A percentile compares a stretch with the other conserved stretches of the same genome.
phyloP scores from a whole-genome alignment of 2,888 invertebrate genomes.

The Galeruca laticollis region DNA sequence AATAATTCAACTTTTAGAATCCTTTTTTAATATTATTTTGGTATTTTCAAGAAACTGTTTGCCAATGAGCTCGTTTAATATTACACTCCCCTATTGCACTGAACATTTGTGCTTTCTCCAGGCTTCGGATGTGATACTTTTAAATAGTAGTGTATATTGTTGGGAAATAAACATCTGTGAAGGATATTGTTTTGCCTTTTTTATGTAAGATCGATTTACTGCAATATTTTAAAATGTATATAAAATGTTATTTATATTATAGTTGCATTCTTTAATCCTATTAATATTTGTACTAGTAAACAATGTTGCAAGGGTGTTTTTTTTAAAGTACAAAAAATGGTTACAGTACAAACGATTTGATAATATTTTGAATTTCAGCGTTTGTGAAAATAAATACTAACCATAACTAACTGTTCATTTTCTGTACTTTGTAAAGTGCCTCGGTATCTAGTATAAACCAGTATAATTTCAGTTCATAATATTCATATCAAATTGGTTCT shows the following conservation, averaged over 20 bases:
- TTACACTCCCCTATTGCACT: conserved; percentile 16
- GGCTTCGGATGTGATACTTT: conserved; percentile 43
- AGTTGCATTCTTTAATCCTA: conserved; percentile 44
- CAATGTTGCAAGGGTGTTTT: background rate
- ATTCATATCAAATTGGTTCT: conserved; percentile 4
- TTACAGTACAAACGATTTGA: background rate
- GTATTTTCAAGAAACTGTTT: no score
- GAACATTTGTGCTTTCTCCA: conserved; percentile 26
- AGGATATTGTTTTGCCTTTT: conserved; percentile 21
- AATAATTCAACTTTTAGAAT: no score
- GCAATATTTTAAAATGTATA: conserved; percentile 48
- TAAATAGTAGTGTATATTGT: conserved; percentile 27
- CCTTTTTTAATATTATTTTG: no score
- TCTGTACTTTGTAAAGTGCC: background rate
- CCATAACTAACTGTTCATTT: background rate
- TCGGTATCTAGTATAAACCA: conserved; percentile 6
- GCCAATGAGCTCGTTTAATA: conserved; percentile 7
- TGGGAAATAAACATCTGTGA: conserved; percentile 23
- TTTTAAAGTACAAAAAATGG: conserved; percentile 1
- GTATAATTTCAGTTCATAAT: background rate
- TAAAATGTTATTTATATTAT: conserved; percentile 48
- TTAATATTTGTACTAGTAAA: conserved; percentile 35
- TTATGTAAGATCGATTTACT: conserved; percentile 36
- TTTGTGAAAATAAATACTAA: background rate
- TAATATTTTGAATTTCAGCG: background rate